These are phyloP conservation scores for Ophioninae sp. DNA, from an alignment of 2,888 invertebrate species.

Conservation along the genomic window DNA sequence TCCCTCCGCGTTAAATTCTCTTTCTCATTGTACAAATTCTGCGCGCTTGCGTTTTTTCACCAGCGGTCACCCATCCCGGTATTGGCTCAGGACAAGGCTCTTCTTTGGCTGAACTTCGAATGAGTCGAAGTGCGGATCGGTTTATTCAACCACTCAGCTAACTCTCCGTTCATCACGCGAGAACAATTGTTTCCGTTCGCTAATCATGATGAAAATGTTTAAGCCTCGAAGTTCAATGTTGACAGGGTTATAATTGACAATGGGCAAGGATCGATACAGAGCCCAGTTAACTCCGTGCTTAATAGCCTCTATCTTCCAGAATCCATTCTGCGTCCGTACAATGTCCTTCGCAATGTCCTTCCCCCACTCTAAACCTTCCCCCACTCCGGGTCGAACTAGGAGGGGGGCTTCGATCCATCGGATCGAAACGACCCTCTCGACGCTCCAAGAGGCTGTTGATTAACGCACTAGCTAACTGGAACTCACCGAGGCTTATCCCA, in stretches of 20 bases:
- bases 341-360: neutral
- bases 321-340: neutral
- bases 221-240: neutral
- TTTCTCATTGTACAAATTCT: too few species aligned
- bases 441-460: constrained; percentile 53
- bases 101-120: too few species aligned
- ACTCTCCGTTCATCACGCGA: neutral
- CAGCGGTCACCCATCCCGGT: too few species aligned
- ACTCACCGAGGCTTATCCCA: constrained; percentile 49
- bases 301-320: constrained; percentile 29
- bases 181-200: neutral
- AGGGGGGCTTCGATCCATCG: constrained; percentile 47
- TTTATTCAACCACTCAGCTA: too few species aligned
- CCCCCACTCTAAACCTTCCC: too few species aligned
- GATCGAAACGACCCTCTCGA: constrained; percentile 48
- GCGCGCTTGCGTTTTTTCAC: too few species aligned
- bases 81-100: too few species aligned
- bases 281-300: constrained; percentile 17
- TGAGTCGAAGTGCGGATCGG: too few species aligned
- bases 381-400: constrained; percentile 22
- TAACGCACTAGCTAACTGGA: constrained; percentile 51
- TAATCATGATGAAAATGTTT: neutral
- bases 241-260: constrained; percentile 22
- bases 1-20: too few species aligned
- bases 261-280: constrained; percentile 28